phyloP scores from a whole-genome alignment of 2,113 vertebrate species.

The Dromiciops gliroides region DNA sequence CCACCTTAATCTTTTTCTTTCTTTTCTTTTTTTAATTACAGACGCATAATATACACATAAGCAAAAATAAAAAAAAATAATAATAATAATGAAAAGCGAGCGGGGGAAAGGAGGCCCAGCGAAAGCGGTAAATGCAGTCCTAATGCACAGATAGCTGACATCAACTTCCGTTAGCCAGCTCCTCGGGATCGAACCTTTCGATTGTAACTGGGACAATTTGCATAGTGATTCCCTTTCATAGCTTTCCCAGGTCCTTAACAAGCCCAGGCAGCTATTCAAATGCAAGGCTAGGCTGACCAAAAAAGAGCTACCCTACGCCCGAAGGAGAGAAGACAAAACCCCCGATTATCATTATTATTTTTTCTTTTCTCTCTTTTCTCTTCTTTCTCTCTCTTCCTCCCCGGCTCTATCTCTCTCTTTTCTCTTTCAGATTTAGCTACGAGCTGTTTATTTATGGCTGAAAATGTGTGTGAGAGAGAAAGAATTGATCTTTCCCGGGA shows the following conservation, averaged over 20 bases:
- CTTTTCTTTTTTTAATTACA: slow-evolving; percentile 80
- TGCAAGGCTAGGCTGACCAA: slow-evolving; percentile 88
- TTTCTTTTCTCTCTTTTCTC: slow-evolving; percentile 72
- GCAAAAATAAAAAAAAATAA: slow-evolving; percentile 69
- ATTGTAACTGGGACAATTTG: slow-evolving; percentile 99
- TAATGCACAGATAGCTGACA: slow-evolving; percentile 93
- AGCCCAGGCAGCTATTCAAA: slow-evolving; percentile 95
- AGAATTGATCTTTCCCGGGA: slow-evolving; percentile 81
- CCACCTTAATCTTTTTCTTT: slow-evolving; percentile 72
- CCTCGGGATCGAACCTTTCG: slow-evolving; percentile 98
- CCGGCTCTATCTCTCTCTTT: slow-evolving; percentile 71
- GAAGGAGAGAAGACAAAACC: slow-evolving; percentile 75
- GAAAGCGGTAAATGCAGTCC: slow-evolving; percentile 82
- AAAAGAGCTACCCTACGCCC: slow-evolving; percentile 79
- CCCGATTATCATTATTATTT: slow-evolving; percentile 62
- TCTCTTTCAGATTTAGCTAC: slow-evolving; percentile 78
- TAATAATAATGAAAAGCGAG: slow-evolving; percentile 55
- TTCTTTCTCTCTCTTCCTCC: slow-evolving; percentile 47
- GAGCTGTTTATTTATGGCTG: slow-evolving; percentile 84
- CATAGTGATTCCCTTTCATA: slow-evolving; percentile 98
- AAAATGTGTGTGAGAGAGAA: slow-evolving; percentile 79
- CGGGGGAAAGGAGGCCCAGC: slow-evolving; percentile 78
- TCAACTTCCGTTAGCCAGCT: slow-evolving; percentile 90
- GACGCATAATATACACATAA: slow-evolving; percentile 79
- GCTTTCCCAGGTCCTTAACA: slow-evolving; percentile 92